Percentiles rank a stretch among this genome's conserved stretches.
These are phyloP conservation scores for Anagrus nilaparvatae DNA, from an alignment of 1,140 invertebrate genomes.

Conservation along the genomic window DNA sequence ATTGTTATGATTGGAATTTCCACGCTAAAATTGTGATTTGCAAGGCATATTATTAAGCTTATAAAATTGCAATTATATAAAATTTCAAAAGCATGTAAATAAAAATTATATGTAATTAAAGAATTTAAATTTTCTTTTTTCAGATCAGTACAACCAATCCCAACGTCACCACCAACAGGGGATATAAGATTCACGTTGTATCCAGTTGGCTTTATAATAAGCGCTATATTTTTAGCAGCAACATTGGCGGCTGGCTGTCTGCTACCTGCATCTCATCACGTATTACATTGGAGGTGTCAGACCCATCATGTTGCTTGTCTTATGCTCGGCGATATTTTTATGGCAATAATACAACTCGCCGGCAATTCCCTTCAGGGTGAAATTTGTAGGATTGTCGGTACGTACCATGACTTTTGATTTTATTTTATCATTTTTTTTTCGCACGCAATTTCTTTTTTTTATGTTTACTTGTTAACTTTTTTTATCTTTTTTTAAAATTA, in stretches of 20 bases:
- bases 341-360: slow-evolving; percentile 62
- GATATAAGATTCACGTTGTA: slow-evolving; percentile 57
- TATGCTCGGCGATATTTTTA: slow-evolving; percentile 62
- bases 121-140: too few relatives aligned
- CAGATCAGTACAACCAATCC: too few relatives aligned
- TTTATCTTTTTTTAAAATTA: too few relatives aligned
- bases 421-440: too few relatives aligned
- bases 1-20: too few relatives aligned
- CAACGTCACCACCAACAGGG: slow-evolving; percentile 16
- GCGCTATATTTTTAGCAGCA: slow-evolving; percentile 64
- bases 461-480: too few relatives aligned
- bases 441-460: too few relatives aligned
- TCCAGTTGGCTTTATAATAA: slow-evolving; percentile 62
- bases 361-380: slow-evolving; percentile 45
- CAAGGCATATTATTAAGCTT: too few relatives aligned
- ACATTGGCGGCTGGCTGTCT: slow-evolving; percentile 65
- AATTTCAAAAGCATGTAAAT: too few relatives aligned
- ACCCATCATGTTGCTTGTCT: slow-evolving; percentile 72
- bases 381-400: slow-evolving; percentile 54
- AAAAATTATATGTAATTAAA: too few relatives aligned
- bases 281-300: slow-evolving; percentile 75
- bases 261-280: slow-evolving; percentile 68
- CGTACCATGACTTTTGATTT: slow-evolving; percentile 41
- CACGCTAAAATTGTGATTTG: too few relatives aligned
- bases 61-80: too few relatives aligned